phyloP scores from a whole-genome alignment of 2,888 invertebrate genomes.

The Hyalella azteca region DNA sequence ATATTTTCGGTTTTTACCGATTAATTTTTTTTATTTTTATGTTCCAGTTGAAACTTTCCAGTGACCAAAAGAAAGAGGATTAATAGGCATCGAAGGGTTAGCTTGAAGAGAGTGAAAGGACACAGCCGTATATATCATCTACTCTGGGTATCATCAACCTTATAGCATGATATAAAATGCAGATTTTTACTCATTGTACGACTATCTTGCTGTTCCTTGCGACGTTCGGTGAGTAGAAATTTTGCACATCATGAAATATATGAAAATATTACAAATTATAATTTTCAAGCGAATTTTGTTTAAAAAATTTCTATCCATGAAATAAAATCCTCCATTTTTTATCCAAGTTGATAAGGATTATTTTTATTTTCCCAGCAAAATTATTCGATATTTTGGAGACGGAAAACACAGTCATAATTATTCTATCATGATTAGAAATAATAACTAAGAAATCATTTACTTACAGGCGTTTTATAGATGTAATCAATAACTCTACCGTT shows the following conservation, averaged over 20 bases:
- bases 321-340: no score
- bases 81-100: not conserved
- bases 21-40: not conserved
- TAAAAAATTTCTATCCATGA: not conserved
- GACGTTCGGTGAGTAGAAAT: constrained; percentile 18
- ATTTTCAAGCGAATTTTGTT: not conserved
- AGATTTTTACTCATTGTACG: not conserved
- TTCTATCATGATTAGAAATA: not conserved
- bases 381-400: no score
- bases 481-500: no score
- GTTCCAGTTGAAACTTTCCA: not conserved
- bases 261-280: not conserved
- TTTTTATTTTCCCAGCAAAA: no score
- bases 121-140: no score
- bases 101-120: not conserved
- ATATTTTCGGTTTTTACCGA: not conserved
- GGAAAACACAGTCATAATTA: not conserved
- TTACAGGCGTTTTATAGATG: not conserved
- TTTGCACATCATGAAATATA: not conserved
- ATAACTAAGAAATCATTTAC: not conserved
- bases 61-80: not conserved
- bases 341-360: no score
- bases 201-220: constrained; percentile 10
- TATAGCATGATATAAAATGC: not conserved
- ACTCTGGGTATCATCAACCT: not conserved